Conservation (phyloP, 2,888 invertebrate genomes). For the Drosophila kambysellisi region DNA sequence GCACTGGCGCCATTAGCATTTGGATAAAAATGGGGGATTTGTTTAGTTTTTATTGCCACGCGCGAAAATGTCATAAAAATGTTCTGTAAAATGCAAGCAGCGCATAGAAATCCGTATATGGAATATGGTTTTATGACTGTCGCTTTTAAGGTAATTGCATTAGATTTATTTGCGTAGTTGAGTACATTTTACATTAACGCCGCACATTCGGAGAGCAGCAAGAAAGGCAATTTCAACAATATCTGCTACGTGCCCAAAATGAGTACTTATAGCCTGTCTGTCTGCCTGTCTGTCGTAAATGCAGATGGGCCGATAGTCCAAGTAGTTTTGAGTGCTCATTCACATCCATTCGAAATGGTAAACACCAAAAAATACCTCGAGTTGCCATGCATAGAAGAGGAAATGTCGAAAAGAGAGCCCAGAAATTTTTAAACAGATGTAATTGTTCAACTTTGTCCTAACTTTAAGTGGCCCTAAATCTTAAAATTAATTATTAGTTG, state of each 20-base stretch:
- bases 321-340: neutral
- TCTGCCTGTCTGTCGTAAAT: neutral
- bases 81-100: slow-evolving; percentile 53
- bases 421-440: neutral
- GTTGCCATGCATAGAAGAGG: neutral
- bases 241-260: neutral
- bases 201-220: neutral
- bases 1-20: slow-evolving; percentile 68
- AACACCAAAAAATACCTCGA: neutral
- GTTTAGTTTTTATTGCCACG: slow-evolving; percentile 72
- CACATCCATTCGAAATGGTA: neutral
- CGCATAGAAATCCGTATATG: slow-evolving; percentile 24
- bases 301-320: neutral
- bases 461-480: neutral
- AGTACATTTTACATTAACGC: slow-evolving; percentile 21
- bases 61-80: slow-evolving; percentile 74
- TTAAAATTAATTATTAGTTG: neutral
- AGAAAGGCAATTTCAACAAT: neutral
- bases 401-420: neutral
- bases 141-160: slow-evolving; percentile 75
- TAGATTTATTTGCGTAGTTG: slow-evolving; percentile 56
- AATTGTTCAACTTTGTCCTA: neutral
- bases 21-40: slow-evolving; percentile 57
- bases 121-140: slow-evolving; percentile 59
- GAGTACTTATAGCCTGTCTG: neutral